These are phyloP conservation scores for Orchesellides sinensis DNA, from an alignment of 2,888 invertebrate genomes.

Conservation along the genomic window DNA sequence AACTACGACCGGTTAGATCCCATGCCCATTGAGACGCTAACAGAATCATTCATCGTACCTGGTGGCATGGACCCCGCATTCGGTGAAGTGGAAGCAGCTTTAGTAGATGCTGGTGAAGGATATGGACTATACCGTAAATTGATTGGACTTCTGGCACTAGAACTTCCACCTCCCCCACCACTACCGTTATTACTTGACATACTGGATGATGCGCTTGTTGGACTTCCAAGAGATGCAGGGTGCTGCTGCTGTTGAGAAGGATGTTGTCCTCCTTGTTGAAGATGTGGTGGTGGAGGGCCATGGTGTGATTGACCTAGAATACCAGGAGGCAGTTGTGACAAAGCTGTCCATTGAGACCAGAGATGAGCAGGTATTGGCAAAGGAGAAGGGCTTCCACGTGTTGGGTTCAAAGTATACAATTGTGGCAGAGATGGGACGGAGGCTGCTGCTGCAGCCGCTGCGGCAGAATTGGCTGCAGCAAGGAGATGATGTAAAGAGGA, in stretches of 20 bases:
- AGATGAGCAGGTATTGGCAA: conserved; percentile 77
- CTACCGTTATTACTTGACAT: conserved; percentile 54
- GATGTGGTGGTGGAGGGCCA: conserved; percentile 74
- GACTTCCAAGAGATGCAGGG: conserved; percentile 51
- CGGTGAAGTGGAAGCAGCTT: conserved; percentile 72
- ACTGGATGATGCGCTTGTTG: conserved; percentile 29
- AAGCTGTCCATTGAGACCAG: conserved; percentile 77
- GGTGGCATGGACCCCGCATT: conserved; percentile 73
- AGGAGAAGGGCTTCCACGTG: conserved; percentile 75
- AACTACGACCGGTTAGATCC: conserved; percentile 60
- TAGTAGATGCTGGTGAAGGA: conserved; percentile 67
- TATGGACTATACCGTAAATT: conserved; percentile 73
- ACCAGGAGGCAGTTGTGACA: conserved; percentile 75
- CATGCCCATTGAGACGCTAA: conserved; percentile 50
- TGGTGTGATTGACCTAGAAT: conserved; percentile 69
- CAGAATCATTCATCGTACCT: conserved; percentile 66
- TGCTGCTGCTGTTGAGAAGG: conserved; percentile 59
- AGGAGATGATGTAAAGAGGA: conserved; percentile 72
- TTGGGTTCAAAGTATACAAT: conserved; percentile 75
- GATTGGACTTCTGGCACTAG: conserved; percentile 69
- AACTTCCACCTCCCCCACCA: conserved; percentile 49
- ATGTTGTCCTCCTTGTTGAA: conserved; percentile 74
- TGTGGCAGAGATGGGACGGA: conserved; percentile 76
- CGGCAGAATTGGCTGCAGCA: conserved; percentile 72
- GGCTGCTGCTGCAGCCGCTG: conserved; percentile 70